Evolutionary conservation across 2,888 invertebrate species (phyloP), one percentile per base, ranked within the genome.

Genomic region (Eurytoma californica): DNA sequence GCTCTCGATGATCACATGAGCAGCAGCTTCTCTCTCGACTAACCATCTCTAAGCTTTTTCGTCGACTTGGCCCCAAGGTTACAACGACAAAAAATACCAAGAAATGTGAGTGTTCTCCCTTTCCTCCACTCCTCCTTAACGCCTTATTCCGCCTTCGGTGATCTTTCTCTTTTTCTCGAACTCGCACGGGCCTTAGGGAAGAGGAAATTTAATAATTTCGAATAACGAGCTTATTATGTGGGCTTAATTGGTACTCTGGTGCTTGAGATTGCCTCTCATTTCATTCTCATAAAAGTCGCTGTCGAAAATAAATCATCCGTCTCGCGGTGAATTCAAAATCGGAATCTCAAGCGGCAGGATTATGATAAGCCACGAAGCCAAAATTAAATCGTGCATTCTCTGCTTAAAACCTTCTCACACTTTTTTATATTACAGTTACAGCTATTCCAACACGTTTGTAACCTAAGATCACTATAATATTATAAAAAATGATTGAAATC

Each of bases 1-100:
- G 69, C 79, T 70, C 85, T 83, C 84, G 85, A 80, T 84, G 85
- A 83, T 83, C 85, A 84, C 85, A 61, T 55, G 55, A 69, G 49
- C 67, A 51, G 28, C 49, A 66, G 66, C 65, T 39, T 18, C 49
- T 58, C 67, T 83, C 84, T 85, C 83, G 82, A 83, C 85, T 85
- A 84, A 84, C 78, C 63, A 72, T 78, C 68, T 86, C 85, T 84
- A 83, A 74, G 65, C 69, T 70, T 47, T 58, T 51, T 73, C 63
- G 24, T 63, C 63, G 16, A 5, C 53, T 63, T 39, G n/a, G 39
- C 39, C 47, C 39, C 63, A 63, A 63, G 63, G 63, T 53, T 12
- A 16, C 57, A 16, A 20, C 57, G 79, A 79, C 73, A 74, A 79
- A 69, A 79, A 79, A 79, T 77, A 77, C 77, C 66, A 53, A 77